phyloP scores from a whole-genome alignment of 1,140 invertebrate genomes.

The Lepidurus packardi region DNA sequence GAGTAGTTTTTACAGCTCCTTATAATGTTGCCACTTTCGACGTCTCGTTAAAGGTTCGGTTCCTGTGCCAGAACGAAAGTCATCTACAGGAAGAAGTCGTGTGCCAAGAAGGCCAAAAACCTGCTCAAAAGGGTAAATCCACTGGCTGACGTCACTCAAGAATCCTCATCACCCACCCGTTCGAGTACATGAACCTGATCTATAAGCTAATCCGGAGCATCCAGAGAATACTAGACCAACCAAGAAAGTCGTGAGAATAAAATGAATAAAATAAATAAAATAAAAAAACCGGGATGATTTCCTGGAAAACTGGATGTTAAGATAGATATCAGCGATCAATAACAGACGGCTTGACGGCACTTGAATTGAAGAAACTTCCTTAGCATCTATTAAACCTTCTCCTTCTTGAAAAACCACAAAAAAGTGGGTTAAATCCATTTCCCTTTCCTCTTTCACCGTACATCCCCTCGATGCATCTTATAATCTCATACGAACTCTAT shows the following conservation, averaged over 20 bases:
- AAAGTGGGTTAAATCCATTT: not conserved
- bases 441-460: not conserved
- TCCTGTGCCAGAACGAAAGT: not conserved
- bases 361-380: not conserved
- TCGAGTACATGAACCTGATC: not conserved
- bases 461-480: not conserved
- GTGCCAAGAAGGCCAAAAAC: not conserved
- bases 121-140: conserved; percentile 4
- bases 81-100: not conserved
- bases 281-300: not conserved
- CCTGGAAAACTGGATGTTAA: not conserved
- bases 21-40: not conserved
- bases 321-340: not conserved
- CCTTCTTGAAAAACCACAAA: not conserved
- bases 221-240: too few relatives aligned
- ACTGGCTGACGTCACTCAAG: not conserved
- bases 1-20: not conserved
- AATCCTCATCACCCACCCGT: not conserved
- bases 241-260: not conserved
- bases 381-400: not conserved
- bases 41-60: conserved; percentile 13
- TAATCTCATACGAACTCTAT: not conserved
- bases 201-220: not conserved
- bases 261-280: not conserved
- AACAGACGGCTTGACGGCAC: conserved; percentile 3